Percentiles rank a stretch among this genome's conserved stretches.
Conservation (phyloP, 2,797 vertebrate genomes). For the Urocyon cinereoargenteus region DNA sequence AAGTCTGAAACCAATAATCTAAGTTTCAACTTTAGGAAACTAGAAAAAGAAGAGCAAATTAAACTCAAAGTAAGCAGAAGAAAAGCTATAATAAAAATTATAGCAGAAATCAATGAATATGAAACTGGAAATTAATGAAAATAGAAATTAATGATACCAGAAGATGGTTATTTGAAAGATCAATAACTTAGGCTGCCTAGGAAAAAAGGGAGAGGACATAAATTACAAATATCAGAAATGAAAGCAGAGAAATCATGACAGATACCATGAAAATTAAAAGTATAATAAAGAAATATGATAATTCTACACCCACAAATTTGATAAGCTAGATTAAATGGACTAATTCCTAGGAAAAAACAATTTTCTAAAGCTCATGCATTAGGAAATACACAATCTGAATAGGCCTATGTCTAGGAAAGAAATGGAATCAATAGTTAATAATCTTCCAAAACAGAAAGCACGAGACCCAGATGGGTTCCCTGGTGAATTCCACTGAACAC, state of each 20-base stretch:
- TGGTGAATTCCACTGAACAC: neutral
- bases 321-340: neutral
- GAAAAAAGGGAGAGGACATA: neutral
- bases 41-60: neutral
- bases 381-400: neutral
- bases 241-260: neutral
- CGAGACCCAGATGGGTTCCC: neutral
- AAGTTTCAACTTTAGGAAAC: neutral
- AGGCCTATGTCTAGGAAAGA: neutral
- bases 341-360: neutral
- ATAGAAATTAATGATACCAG: neutral
- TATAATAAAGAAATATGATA: neutral
- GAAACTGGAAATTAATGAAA: neutral
- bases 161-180: neutral
- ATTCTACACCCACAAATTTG: neutral
- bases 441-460: neutral
- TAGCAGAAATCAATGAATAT: neutral
- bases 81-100: neutral
- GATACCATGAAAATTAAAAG: neutral
- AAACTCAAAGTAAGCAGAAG: neutral
- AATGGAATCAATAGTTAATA: neutral
- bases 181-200: neutral
- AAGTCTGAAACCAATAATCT: neutral
- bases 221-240: neutral
- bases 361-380: neutral